Evolutionary conservation across 2,113 vertebrate genomes (phyloP).

Genomic region (zebrafish (Danio rerio)): DNA sequence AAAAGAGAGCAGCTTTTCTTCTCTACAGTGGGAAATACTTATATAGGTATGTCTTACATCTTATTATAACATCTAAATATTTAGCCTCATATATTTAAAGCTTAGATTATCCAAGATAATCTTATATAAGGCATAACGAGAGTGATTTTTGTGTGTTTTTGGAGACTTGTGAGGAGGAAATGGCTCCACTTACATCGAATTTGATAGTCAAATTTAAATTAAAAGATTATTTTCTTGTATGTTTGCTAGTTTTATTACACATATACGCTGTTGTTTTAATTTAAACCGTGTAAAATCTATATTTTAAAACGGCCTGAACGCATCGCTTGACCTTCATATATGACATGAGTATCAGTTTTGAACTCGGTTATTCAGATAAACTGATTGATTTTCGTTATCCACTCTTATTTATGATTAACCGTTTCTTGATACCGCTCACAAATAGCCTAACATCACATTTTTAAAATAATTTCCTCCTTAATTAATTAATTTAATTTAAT

Average conservation of each 20-base stretch:
- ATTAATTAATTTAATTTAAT: too few relatives aligned
- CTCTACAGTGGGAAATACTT: not conserved
- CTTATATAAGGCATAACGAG: not conserved
- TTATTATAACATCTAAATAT: not conserved
- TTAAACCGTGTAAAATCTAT: too few relatives aligned
- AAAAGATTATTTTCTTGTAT: too few relatives aligned
- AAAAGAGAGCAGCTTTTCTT: too few relatives aligned
- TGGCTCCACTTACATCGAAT: too few relatives aligned
- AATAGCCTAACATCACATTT: too few relatives aligned
- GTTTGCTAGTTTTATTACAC: not conserved
- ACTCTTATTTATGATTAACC: not conserved
- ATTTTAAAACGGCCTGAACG: too few relatives aligned
- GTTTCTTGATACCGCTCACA: not conserved
- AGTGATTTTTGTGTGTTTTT: not conserved
- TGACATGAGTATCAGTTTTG: not conserved
- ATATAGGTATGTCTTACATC: not conserved
- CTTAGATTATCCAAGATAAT: not conserved
- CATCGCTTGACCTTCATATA: constrained; percentile 28
- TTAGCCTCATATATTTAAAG: not conserved
- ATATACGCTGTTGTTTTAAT: not conserved
- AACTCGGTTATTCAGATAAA: not conserved
- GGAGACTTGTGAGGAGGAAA: not conserved
- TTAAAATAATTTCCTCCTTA: too few relatives aligned
- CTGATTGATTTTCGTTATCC: not conserved
- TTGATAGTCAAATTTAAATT: too few relatives aligned